A percentile compares a stretch with the other conserved stretches of the same genome.
Conservation (phyloP, 2,113 vertebrate genomes). For the Colistium nudipinnis region DNA sequence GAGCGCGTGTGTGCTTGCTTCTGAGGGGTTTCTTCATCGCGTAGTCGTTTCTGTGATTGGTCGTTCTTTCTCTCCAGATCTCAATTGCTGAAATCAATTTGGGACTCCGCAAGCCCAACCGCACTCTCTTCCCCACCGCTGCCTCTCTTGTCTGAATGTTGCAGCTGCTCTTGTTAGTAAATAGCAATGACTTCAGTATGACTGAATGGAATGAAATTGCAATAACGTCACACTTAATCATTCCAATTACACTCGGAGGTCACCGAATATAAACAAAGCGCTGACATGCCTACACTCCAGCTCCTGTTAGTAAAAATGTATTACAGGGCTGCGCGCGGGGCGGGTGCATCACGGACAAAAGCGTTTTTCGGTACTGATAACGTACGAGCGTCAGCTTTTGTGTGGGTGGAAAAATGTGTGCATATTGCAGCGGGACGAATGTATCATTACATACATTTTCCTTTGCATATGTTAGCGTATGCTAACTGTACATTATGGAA, state of each 20-base stretch:
- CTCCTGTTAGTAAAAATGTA: slow-evolving; percentile 25
- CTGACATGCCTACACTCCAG: not conserved
- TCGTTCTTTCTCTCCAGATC: slow-evolving; percentile 1
- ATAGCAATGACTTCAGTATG: slow-evolving; percentile 43
- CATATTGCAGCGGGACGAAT: not conserved
- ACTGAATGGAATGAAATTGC: slow-evolving; percentile 41
- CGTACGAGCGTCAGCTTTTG: not conserved
- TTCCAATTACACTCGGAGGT: slow-evolving; percentile 58
- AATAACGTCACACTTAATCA: slow-evolving; percentile 46
- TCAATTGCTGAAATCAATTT: slow-evolving; percentile 58
- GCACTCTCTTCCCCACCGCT: slow-evolving; percentile 11
- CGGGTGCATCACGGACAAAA: slow-evolving; percentile 20
- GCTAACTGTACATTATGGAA: not conserved
- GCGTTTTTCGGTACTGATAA: slow-evolving; percentile 23
- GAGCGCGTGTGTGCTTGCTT: not conserved
- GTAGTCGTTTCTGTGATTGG: slow-evolving; percentile 25
- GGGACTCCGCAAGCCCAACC: slow-evolving; percentile 11
- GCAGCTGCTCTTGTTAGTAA: slow-evolving; percentile 39
- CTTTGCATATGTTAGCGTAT: not conserved
- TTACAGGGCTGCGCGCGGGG: slow-evolving; percentile 5
- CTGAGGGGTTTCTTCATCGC: slow-evolving; percentile 28
- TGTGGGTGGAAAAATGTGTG: slow-evolving; percentile 18
- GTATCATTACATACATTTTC: not conserved
- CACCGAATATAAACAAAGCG: slow-evolving; percentile 42
- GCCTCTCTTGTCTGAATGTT: slow-evolving; percentile 26